Conservation (phyloP, 1,140 invertebrate species). For the Pachyrhynchus sulphureomaculatus region DNA sequence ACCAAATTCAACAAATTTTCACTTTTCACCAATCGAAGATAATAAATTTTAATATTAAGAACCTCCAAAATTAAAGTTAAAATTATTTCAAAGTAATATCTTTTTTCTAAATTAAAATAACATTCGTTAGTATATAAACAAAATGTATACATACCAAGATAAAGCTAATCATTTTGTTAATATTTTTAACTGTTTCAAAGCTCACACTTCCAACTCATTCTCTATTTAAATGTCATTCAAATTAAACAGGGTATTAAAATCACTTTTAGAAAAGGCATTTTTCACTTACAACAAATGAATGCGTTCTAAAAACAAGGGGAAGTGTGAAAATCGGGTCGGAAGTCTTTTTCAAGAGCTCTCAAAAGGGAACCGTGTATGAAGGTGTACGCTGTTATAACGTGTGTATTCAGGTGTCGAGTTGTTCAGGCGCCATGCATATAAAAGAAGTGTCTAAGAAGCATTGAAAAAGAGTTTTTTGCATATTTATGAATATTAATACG, state of each 20-base stretch:
- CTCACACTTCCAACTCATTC: no score
- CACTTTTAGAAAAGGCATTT: constrained; percentile 22
- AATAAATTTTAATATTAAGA: no score
- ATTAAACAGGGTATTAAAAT: constrained; percentile 17
- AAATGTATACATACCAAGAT: no score
- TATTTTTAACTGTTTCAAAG: no score
- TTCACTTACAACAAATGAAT: constrained; percentile 19
- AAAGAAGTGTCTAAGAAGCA: background rate
- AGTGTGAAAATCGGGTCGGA: constrained; percentile 30
- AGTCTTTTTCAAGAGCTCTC: constrained; percentile 23
- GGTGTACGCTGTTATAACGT: constrained; percentile 2
- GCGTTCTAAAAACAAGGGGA: constrained; percentile 7
- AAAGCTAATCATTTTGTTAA: no score
- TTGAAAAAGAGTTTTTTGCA: background rate
- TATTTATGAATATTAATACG: background rate
- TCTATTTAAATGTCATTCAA: no score
- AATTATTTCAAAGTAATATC: no score
- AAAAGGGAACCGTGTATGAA: constrained; percentile 8
- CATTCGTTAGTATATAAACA: no score
- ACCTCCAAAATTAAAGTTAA: no score
- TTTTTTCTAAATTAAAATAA: no score
- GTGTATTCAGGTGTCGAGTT: constrained; percentile 15
- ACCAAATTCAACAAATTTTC: no score
- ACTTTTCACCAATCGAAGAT: no score
- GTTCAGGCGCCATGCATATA: background rate